Evolutionary conservation across 1,140 invertebrate species (phyloP), one percentile per base, ranked within the genome.

Genomic region (Thaumatotibia leucotreta): DNA sequence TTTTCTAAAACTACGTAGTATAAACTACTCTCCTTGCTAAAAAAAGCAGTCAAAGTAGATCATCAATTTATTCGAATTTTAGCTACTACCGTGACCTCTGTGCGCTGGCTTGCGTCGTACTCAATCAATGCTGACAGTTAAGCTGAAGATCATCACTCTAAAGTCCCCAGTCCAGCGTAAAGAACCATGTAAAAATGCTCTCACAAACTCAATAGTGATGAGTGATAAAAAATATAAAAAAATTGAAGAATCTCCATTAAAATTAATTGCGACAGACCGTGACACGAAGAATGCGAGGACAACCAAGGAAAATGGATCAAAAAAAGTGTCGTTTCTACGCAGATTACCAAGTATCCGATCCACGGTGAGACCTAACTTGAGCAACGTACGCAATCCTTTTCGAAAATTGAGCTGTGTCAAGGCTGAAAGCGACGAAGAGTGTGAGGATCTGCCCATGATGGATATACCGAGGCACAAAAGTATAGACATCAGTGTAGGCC

Each of bases 101-200:
- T n/a, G n/a, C n/a, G n/a, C n/a, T 45, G 61, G 63, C 67, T 45
- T 65, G 76, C 82, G 82, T 86, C 86, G 86, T 78, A 79, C 80
- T 88, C 83, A 88, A 90, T 90, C 88, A 90, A 90, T 86, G 88
- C 86, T 84, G 86, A 80, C 79, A 80, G 67, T 72, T 71, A 75
- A 74, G 80, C 79, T 70, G 69, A 68, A 68, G 75, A 82, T 81
- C 79, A 77, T 81, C 79, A 77, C 72, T 79, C 66, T 72, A 69
- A 66, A 67, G 49, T 73, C 73, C 72, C 67, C 69, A 65, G 61
- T 62, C 68, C 22, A 67, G 61, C 62, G 64, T 62, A 61, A 66
- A 72, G 75, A 73, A 65, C 64, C 39, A 45, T 22, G n/a, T 63
- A 58, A 58, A 58, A 58, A 58, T 58, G 52, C 29, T 58, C 27